A percentile compares a stretch with the other conserved stretches of the same genome.
phyloP scores from a whole-genome alignment of 1,140 invertebrate genomes.

The Lerema accius region DNA sequence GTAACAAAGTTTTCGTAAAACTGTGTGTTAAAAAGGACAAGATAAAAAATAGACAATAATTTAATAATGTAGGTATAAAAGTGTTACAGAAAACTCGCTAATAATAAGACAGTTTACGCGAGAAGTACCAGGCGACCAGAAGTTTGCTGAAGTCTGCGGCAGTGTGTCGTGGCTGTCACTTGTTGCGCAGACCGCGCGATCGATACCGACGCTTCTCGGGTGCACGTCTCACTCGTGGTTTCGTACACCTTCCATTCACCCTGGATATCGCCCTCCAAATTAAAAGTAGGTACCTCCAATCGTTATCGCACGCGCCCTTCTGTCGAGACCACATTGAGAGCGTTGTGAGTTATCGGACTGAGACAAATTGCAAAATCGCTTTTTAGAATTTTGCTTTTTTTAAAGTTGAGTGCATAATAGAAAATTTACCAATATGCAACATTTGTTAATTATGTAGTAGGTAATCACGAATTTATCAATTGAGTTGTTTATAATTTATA shows the following conservation, averaged over 20 bases:
- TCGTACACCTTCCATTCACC: constrained; percentile 47
- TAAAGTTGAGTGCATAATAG: too few relatives aligned
- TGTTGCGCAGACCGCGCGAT: constrained; percentile 70
- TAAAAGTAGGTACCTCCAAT: neutral
- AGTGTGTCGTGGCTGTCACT: constrained; percentile 50
- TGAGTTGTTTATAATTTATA: too few relatives aligned
- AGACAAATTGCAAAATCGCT: constrained; percentile 4
- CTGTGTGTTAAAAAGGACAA: too few relatives aligned
- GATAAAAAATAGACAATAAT: too few relatives aligned
- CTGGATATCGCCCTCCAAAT: constrained; percentile 34
- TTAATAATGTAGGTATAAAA: too few relatives aligned
- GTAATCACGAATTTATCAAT: too few relatives aligned
- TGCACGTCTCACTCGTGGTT: constrained; percentile 42
- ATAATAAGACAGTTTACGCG: too few relatives aligned
- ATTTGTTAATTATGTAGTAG: too few relatives aligned
- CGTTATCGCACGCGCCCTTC: constrained; percentile 17
- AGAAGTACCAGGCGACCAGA: constrained; percentile 8
- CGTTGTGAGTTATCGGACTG: constrained; percentile 2
- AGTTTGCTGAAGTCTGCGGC: constrained; percentile 8
- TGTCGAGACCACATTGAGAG: neutral
- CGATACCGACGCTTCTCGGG: constrained; percentile 49
- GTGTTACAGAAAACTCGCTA: too few relatives aligned
- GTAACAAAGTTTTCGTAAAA: too few relatives aligned
- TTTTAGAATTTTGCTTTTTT: neutral
- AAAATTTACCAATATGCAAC: too few relatives aligned